Evolutionary conservation across 1,140 invertebrate genomes (phyloP), one percentile per base, ranked within the genome.

Genomic region (Phymastichus coffea): DNA sequence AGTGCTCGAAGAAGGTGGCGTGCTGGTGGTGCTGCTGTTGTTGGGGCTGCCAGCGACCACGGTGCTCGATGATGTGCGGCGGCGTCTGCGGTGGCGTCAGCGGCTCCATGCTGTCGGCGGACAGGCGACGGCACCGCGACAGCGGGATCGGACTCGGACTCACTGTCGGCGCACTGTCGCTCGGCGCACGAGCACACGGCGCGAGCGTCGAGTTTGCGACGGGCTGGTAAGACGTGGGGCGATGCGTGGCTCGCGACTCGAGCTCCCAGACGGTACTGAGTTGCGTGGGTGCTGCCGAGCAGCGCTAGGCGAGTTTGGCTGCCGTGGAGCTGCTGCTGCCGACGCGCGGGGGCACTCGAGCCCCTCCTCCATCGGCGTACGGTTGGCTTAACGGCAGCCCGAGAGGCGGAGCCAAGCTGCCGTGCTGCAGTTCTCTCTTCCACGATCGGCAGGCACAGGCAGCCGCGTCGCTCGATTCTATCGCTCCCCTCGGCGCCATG

Each of bases 71-170:
- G 6, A 10, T 53, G 58, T 17, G 41, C 53, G 88, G 88, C 33
- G 88, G 88, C 51, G 88, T 88, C 41, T 86, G 85, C 4, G 88
- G 88, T 19, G 88, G 88, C 43, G 88, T 90, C 51, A 89, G 74
- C 25, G 76, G 76, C 46, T 80, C 78, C 69, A 78, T 77, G 48
- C n/a, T n/a, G n/a, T n/a, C n/a, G n/a, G 76, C 77, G 7, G 66
- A 41, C 6, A 41, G 17, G 8, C 30, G 14, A n/a, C n/a, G n/a
- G n/a, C n/a, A n/a, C n/a, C n/a, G n/a, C n/a, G n/a, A n/a, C n/a
- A n/a, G n/a, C n/a, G n/a, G n/a, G n/a, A n/a, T n/a, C n/a, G n/a
- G n/a, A n/a, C n/a, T n/a, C n/a, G n/a, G n/a, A n/a, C n/a, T n/a
- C n/a, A n/a, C n/a, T n/a, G n/a, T n/a, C n/a, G n/a, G n/a, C n/a